Conservation (phyloP, 2,113 vertebrate species). For the Eulacestoma nigropectus region DNA sequence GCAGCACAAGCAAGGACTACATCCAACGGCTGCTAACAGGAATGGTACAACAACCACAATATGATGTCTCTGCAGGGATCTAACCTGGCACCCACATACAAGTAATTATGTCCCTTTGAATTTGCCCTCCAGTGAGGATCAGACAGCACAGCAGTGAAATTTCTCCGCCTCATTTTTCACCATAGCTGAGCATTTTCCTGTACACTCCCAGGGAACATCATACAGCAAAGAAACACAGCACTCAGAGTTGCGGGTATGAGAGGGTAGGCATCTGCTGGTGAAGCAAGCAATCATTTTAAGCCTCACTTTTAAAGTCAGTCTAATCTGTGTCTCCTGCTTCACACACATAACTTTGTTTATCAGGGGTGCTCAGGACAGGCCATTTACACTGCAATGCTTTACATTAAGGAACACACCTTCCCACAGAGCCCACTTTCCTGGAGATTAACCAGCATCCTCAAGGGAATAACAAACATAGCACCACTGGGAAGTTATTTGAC, state of each 20-base stretch:
- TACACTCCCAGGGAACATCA: not conserved
- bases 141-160: not conserved
- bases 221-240: not conserved
- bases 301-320: not conserved
- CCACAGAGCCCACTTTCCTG: not conserved
- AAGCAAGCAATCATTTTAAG: not conserved
- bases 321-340: not conserved
- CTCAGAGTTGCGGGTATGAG: not conserved
- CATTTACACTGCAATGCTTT: not conserved
- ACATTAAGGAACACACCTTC: not conserved
- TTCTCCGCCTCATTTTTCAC: not conserved
- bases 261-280: not conserved
- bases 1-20: not conserved
- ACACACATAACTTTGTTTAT: not conserved
- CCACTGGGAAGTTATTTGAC: not conserved
- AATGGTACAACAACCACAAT: too few relatives aligned
- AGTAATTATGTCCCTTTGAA: not conserved
- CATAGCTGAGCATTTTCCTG: rapidly evolving
- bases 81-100: rapidly evolving
- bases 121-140: rapidly evolving
- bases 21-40: not conserved
- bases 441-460: not conserved
- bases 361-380: not conserved
- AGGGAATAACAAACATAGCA: not conserved
- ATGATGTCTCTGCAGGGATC: rapidly evolving